phyloP scores from a whole-genome alignment of 53 echinoderm and acorn worm genomes.

The Pentamera pediparva region DNA sequence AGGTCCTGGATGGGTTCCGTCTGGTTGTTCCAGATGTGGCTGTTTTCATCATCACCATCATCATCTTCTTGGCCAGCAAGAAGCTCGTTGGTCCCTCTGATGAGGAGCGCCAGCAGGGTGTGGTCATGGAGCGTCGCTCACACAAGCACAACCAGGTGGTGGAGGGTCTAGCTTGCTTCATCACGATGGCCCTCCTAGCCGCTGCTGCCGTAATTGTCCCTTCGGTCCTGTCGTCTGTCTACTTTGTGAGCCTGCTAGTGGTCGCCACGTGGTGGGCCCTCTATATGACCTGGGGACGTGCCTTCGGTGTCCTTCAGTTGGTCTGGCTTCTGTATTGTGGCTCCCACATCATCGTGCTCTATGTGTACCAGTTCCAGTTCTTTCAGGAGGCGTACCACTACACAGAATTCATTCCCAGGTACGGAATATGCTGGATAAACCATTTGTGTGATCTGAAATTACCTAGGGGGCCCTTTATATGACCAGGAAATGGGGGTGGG shows the following conservation, averaged over 20 bases:
- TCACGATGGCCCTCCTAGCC: conserved; percentile 73
- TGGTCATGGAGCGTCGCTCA: conserved; percentile 58
- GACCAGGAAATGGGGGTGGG: too few relatives aligned
- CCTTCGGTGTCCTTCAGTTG: conserved; percentile 63
- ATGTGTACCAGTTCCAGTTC: conserved; percentile 77
- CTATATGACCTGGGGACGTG: conserved; percentile 82
- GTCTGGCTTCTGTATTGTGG: conserved; percentile 86
- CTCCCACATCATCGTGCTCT: conserved; percentile 67
- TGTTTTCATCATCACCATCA: conserved; percentile 58
- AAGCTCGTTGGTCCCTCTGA: conserved; percentile 58
- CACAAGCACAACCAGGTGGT: conserved; percentile 47
- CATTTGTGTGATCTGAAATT: too few relatives aligned
- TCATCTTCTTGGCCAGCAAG: conserved; percentile 71
- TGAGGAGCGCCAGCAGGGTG: conserved; percentile 9
- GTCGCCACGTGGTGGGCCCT: conserved; percentile 97
- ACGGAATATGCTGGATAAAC: too few relatives aligned
- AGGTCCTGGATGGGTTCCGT: conserved; percentile 41
- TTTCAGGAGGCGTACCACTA: conserved; percentile 61
- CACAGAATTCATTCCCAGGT: background rate
- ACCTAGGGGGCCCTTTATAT: too few relatives aligned
- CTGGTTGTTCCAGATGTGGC: conserved; percentile 74
- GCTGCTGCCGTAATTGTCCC: conserved; percentile 79
- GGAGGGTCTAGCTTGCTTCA: conserved; percentile 66
- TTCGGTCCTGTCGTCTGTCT: conserved; percentile 65
- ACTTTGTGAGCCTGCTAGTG: conserved; percentile 74